phyloP scores from a whole-genome alignment of 2,113 vertebrate species.

The Leptosomus discolor region DNA sequence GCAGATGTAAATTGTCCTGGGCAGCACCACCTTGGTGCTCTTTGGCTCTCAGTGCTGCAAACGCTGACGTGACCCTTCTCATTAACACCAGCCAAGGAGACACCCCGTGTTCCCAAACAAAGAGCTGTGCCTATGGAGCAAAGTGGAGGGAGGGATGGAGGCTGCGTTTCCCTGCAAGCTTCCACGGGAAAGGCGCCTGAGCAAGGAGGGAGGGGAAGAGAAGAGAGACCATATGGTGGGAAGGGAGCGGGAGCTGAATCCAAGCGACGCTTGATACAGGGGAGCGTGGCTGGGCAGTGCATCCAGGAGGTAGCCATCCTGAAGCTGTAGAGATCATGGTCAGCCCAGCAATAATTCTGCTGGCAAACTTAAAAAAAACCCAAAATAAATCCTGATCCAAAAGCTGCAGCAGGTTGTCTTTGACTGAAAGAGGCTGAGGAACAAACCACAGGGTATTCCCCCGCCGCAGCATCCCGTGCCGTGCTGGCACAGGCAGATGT shows the following conservation, averaged over 20 bases:
- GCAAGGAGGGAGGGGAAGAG: not conserved
- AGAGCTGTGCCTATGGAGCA: not conserved
- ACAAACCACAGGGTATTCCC: not conserved
- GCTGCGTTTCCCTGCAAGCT: not conserved
- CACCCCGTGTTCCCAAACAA: not conserved
- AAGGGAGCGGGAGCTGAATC: not conserved
- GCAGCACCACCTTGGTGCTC: not conserved
- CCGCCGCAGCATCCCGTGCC: rapidly evolving
- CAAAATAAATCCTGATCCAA: not conserved
- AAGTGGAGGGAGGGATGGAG: not conserved
- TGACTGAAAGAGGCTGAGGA: not conserved
- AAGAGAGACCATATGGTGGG: not conserved
- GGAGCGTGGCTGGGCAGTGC: not conserved
- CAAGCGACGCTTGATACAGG: not conserved
- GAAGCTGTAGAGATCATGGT: not conserved
- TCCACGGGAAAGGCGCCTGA: not conserved
- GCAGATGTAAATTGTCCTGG: not conserved
- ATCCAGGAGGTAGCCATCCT: rapidly evolving
- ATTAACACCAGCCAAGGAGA: not conserved
- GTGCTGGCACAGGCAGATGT: not conserved
- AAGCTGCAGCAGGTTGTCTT: not conserved
- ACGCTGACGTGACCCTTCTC: not conserved
- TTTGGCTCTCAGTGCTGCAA: not conserved
- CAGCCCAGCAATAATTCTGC: not conserved
- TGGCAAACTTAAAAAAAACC: not conserved